Evolutionary conservation across 2,888 invertebrate genomes (phyloP).

Genomic region (Noctua fimbriata): DNA sequence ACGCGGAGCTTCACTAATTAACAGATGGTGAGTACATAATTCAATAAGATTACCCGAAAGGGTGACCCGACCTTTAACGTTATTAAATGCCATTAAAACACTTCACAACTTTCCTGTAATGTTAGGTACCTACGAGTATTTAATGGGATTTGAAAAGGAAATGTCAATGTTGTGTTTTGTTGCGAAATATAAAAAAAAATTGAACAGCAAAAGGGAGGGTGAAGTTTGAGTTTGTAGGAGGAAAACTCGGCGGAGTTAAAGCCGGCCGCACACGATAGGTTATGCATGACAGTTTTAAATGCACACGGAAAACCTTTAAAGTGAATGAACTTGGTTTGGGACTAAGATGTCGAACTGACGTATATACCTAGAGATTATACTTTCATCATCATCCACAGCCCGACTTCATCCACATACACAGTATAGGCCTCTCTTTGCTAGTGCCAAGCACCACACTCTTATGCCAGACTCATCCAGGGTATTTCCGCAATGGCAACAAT

Average conservation of each 20-base stretch:
- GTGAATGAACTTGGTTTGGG: background rate
- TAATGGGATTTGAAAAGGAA: background rate
- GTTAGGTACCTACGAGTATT: background rate
- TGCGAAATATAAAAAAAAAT: background rate
- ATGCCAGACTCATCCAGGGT: too few species aligned
- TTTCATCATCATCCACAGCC: too few species aligned
- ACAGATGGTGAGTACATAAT: background rate
- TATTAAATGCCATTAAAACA: background rate
- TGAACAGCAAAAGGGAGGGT: background rate
- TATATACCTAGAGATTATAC: too few species aligned
- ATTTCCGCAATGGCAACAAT: too few species aligned
- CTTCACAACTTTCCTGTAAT: background rate
- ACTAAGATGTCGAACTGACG: background rate
- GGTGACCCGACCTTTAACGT: background rate
- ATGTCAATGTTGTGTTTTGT: background rate
- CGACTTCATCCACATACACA: too few species aligned
- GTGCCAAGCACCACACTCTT: too few species aligned
- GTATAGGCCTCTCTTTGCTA: too few species aligned
- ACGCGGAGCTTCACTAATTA: conserved; percentile 1
- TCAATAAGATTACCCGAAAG: background rate
- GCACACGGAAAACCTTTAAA: too few species aligned
- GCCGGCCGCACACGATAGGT: too few species aligned
- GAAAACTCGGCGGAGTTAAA: background rate
- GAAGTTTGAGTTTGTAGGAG: background rate
- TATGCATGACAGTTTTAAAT: too few species aligned